These are phyloP conservation scores for Drosophila rhopaloa DNA, from an alignment of 1,140 invertebrate genomes.

Conservation along the genomic window DNA sequence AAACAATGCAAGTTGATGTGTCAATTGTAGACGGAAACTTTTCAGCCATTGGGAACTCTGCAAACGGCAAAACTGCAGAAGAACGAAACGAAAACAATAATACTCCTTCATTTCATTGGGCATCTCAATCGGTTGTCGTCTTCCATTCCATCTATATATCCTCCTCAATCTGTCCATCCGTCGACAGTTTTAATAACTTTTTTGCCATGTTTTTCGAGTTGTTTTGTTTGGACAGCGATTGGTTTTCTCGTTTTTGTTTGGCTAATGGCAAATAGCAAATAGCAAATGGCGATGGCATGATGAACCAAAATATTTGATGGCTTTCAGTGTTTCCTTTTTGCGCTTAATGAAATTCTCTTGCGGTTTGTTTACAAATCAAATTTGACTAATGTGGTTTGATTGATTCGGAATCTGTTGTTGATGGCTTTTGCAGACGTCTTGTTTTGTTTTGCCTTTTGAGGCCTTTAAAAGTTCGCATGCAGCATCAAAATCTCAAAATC, in stretches of 20 bases:
- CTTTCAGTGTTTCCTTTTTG: slow-evolving; percentile 23
- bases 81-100: slow-evolving; percentile 23
- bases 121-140: slow-evolving; percentile 18
- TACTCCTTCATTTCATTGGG: slow-evolving; percentile 18
- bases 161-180: slow-evolving; percentile 45
- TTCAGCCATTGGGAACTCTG: slow-evolving; percentile 4
- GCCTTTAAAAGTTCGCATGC: not conserved
- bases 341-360: slow-evolving; percentile 62
- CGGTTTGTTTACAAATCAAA: slow-evolving; percentile 71
- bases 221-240: slow-evolving; percentile 60
- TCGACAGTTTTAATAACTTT: slow-evolving; percentile 80
- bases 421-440: not conserved
- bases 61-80: not conserved
- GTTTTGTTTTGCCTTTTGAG: not conserved
- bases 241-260: slow-evolving; percentile 10
- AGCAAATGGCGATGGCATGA: slow-evolving; percentile 16
- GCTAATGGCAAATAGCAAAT: slow-evolving; percentile 9
- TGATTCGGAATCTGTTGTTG: slow-evolving; percentile 43
- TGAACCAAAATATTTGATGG: slow-evolving; percentile 38
- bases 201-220: slow-evolving; percentile 45
- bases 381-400: slow-evolving; percentile 72
- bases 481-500: not conserved
- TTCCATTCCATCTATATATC: slow-evolving; percentile 24
- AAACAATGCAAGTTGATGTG: slow-evolving; percentile 73
- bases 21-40: slow-evolving; percentile 55